Evolutionary conservation across 2,113 vertebrate species (phyloP).

Genomic region (Salminus brasiliensis): DNA sequence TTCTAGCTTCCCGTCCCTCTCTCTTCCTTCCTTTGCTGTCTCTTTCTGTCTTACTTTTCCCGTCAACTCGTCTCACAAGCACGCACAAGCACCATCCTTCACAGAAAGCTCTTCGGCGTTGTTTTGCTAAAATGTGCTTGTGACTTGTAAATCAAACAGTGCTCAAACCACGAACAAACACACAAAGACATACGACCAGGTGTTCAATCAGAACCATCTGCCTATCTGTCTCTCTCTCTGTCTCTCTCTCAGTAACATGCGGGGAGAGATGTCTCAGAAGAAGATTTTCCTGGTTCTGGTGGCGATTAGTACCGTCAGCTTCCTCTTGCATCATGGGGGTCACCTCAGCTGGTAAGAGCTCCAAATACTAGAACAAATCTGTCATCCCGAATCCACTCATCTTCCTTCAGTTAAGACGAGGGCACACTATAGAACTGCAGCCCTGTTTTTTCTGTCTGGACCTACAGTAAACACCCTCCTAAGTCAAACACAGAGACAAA

Average conservation of each 20-base stretch:
- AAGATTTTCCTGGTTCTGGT: constrained; percentile 79
- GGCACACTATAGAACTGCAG: too few species aligned
- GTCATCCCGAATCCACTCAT: not conserved
- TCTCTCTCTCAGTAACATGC: constrained; percentile 33
- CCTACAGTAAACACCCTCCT: too few species aligned
- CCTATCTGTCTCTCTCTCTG: constrained; percentile 14
- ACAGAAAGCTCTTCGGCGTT: not conserved
- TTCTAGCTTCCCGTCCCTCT: not conserved
- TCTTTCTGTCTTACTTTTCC: not conserved
- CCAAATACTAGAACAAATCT: constrained; percentile 9
- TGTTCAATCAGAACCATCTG: constrained; percentile 7
- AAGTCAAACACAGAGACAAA: too few species aligned
- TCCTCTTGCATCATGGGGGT: constrained; percentile 82
- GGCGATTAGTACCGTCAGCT: constrained; percentile 77
- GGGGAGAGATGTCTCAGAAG: constrained; percentile 76
- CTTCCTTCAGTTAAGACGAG: too few species aligned
- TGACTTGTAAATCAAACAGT: not conserved
- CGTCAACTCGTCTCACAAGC: not conserved
- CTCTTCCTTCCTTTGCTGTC: not conserved
- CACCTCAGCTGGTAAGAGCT: constrained; percentile 80
- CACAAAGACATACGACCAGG: constrained; percentile 24
- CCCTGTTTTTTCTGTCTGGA: too few species aligned
- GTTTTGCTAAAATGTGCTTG: constrained; percentile 3
- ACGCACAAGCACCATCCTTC: not conserved
- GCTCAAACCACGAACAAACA: not conserved